A percentile compares a stretch with the other conserved stretches of the same genome.
phyloP scores from a whole-genome alignment of 30 jellyfish, hydroid and myxozoan species.

The Hydractinia symbiolongicarpus region DNA sequence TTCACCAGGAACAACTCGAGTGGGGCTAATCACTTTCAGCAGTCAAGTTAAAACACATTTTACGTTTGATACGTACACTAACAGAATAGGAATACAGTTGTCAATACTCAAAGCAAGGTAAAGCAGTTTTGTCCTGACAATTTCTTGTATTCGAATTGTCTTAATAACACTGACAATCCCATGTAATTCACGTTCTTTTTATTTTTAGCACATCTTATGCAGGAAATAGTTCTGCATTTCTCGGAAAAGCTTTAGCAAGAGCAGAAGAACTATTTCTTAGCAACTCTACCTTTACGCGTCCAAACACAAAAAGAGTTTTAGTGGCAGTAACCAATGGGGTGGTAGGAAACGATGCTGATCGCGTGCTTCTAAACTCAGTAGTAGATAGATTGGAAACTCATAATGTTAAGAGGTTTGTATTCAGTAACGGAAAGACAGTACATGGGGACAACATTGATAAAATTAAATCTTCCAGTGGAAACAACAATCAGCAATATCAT shows the following conservation, averaged over 20 bases:
- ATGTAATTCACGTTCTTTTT: not conserved
- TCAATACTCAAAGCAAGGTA: not conserved
- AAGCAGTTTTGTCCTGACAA: not conserved
- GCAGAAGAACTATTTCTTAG: not conserved
- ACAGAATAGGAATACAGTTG: not conserved
- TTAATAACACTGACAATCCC: not conserved
- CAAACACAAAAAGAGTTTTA: constrained; percentile 2
- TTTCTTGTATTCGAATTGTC: not conserved
- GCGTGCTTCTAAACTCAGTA: not conserved
- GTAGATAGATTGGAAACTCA: not conserved
- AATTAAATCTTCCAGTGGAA: not conserved
- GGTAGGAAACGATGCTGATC: not conserved
- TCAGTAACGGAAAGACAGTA: not conserved
- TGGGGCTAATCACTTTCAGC: not conserved
- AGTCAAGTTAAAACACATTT: not conserved
- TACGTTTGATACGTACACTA: not conserved
- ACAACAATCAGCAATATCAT: not conserved
- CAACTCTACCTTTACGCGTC: not conserved
- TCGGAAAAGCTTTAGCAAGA: not conserved
- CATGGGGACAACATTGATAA: not conserved
- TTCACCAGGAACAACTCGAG: constrained; percentile 10
- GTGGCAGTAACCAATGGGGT: constrained; percentile 8
- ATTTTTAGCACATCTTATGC: not conserved
- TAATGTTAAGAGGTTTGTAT: not conserved
- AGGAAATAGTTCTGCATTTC: not conserved